phyloP scores from a whole-genome alignment of 2,888 invertebrate species.

The Cerceris ruficornis region DNA sequence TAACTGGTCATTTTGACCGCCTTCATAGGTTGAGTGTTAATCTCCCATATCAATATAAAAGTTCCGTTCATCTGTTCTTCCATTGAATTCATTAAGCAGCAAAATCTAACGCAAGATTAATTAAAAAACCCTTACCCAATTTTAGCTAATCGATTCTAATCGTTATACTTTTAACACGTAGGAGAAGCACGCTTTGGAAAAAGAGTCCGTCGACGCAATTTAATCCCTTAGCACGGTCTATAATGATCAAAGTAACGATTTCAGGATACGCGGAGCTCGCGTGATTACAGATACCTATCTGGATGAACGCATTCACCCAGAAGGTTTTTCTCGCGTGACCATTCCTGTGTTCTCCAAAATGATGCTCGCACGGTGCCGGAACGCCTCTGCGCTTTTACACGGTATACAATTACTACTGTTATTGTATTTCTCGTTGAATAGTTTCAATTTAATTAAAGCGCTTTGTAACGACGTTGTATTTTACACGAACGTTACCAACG shows the following conservation, averaged over 20 bases:
- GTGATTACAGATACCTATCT: background rate
- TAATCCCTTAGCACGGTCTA: background rate
- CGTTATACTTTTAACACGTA: no score
- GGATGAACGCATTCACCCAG: background rate
- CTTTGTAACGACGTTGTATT: constrained; percentile 7
- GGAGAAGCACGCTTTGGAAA: background rate
- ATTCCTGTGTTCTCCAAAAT: constrained; percentile 2
- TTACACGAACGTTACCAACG: constrained; percentile 10
- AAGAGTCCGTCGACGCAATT: background rate
- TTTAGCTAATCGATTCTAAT: no score
- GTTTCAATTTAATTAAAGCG: constrained; percentile 23
- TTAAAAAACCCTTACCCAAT: no score
- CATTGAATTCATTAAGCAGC: no score
- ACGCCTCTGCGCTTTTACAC: background rate
- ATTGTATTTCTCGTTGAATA: constrained; percentile 14
- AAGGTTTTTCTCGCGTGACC: constrained; percentile 6
- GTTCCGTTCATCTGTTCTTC: background rate
- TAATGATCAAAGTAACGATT: background rate
- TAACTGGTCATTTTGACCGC: no score
- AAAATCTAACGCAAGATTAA: no score
- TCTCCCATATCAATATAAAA: background rate
- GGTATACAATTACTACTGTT: constrained; percentile 1
- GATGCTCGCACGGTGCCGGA: background rate
- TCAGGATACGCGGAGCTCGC: background rate
- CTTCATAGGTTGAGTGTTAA: no score